Base-by-base conservation (phyloP, 1,140 invertebrate genomes). In the Diorhabda elongata region DNA sequence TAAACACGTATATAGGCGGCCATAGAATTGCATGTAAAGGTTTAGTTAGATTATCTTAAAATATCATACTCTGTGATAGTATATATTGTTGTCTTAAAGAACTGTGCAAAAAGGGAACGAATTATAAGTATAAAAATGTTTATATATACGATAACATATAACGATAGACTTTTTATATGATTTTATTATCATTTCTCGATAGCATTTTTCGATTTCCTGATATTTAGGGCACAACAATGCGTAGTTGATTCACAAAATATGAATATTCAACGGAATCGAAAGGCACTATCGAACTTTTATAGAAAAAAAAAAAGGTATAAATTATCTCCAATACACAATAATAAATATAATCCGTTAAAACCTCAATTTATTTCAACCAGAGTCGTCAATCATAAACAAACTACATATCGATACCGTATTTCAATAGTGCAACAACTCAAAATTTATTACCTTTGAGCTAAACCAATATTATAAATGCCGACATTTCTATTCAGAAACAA, bases 11-110 rank as follows among this genome's bases (percentile, higher is more conserved):
- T 9, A 44, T 57, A 58, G 41, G 41, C 42, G 64, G 64, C 44
- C 56, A 11, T 67, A 60, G 57, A 61, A 59, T 60, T 67, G 42
- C 57, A 60, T 65, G 64, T 58, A 60, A 11, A 60, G 60, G 11
- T 67, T 67, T 11, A 60, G 65, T 59, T 67, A 67, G 65, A 60
- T 67, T 44, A 26, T 67, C 58, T 67, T 67, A 60, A 60, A 67
- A 67, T 67, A 67, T 67, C 65, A 67, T 67, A 61, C 65, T 67
- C 65, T 67, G 65, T 67, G 65, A 67, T 67, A 67, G 58, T 61
- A 67, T 26, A 26, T 67, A 60, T 60, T 67, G 65, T 67, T 59
- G 65, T 67, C 65, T 67, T 41, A 58, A 67, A 67, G 65, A 61
- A 67, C 43, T 67, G 58, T 67, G 65, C 57, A 61, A 67, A 67